Conservation (phyloP, 2,797 vertebrate genomes). For the Falco columbarius region DNA sequence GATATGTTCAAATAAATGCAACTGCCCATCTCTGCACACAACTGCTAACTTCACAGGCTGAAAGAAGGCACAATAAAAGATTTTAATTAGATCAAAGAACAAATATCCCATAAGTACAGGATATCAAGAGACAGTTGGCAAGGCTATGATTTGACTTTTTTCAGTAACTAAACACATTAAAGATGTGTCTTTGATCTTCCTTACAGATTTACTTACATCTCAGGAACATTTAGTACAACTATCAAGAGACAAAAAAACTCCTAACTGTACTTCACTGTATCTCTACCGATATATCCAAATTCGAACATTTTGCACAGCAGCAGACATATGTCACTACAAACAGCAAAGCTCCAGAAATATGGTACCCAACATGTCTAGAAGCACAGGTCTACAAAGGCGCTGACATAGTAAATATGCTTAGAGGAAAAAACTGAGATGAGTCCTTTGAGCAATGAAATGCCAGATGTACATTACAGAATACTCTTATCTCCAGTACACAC, state of each 20-base stretch:
- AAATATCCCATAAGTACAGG: not conserved
- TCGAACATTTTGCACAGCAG: not conserved
- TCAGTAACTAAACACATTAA: not conserved
- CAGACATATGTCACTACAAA: not conserved
- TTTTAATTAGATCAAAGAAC: not conserved
- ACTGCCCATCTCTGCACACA: slow-evolving; percentile 93
- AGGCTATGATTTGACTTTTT: not conserved
- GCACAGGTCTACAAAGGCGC: not conserved
- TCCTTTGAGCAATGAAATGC: not conserved
- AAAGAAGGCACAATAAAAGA: slow-evolving; percentile 5
- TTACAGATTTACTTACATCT: not conserved
- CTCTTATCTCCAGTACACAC: not conserved
- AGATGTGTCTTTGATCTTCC: not conserved
- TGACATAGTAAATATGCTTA: not conserved
- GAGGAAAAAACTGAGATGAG: not conserved
- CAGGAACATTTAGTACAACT: not conserved
- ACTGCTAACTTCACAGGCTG: slow-evolving; percentile 95
- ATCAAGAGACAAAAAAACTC: not conserved
- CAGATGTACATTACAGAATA: not conserved
- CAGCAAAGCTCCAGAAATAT: not conserved
- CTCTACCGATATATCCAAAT: not conserved
- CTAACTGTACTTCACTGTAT: not conserved
- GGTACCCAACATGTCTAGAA: not conserved
- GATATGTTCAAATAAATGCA: slow-evolving; percentile 97
- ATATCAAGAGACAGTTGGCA: not conserved